Evolutionary conservation across 53 echinoderm and acorn worm species (phyloP).

Genomic region (Zoroaster sp.): DNA sequence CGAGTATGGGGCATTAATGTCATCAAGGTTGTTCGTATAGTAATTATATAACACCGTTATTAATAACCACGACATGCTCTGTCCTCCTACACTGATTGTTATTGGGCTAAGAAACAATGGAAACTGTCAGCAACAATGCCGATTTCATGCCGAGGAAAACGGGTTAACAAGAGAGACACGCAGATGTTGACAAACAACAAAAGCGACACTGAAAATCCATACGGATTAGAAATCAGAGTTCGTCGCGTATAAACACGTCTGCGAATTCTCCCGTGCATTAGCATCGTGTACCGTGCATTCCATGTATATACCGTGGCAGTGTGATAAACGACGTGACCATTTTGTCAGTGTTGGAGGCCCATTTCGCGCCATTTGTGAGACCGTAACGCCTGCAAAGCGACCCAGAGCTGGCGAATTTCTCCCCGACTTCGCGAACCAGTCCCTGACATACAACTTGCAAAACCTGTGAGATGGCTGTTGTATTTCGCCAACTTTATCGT

Average conservation of each 20-base stretch:
- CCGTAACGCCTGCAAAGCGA: constrained; percentile 25
- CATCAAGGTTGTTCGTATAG: no score
- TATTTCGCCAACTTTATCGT: not conserved
- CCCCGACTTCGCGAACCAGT: not conserved
- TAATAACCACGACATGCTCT: no score
- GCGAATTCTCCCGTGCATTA: not conserved
- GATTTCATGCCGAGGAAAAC: not conserved
- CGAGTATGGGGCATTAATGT: no score
- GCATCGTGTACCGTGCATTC: not conserved
- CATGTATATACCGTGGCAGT: constrained; percentile 3
- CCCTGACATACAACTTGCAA: constrained; percentile 37
- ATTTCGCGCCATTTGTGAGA: constrained; percentile 16
- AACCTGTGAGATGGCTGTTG: constrained; percentile 6
- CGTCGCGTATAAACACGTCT: not conserved
- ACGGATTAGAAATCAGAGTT: constrained; percentile 22
- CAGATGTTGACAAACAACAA: constrained; percentile 36
- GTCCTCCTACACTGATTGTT: no score
- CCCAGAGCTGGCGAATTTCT: constrained; percentile 29
- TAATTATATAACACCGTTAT: not conserved
- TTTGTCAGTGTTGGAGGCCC: constrained; percentile 18
- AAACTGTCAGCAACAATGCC: not conserved
- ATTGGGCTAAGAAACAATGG: not conserved
- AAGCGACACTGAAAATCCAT: constrained; percentile 6
- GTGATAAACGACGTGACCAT: constrained; percentile 44
- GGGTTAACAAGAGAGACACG: not conserved